Evolutionary conservation across 2,797 vertebrate genomes (phyloP).

Genomic region (Busarellus nigricollis): DNA sequence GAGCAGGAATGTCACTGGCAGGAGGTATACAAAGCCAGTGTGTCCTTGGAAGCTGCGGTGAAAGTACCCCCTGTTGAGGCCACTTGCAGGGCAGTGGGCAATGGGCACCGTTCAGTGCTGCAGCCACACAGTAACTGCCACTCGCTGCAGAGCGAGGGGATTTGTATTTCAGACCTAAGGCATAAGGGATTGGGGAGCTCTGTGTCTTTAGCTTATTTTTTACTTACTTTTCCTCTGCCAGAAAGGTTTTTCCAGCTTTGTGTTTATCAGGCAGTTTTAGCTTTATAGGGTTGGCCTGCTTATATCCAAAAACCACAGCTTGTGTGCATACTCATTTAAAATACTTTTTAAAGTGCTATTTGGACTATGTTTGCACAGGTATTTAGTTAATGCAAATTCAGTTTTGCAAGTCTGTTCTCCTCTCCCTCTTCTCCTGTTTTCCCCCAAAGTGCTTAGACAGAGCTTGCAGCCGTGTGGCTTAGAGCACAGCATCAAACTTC

Average conservation of each 20-base stretch:
- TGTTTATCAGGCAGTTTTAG: not conserved
- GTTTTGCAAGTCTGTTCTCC: not conserved
- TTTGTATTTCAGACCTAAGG: not conserved
- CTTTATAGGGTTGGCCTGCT: not conserved
- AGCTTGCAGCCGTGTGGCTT: not conserved
- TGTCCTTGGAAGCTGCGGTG: not conserved
- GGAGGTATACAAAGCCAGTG: not conserved
- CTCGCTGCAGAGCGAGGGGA: rapidly evolving
- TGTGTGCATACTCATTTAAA: not conserved
- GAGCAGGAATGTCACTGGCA: not conserved
- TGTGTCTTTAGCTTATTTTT: not conserved
- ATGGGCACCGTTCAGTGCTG: rapidly evolving
- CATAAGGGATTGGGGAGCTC: not conserved
- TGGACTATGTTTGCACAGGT: not conserved
- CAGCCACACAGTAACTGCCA: not conserved
- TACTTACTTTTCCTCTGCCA: not conserved
- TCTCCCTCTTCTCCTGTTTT: not conserved
- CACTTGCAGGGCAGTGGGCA: not conserved
- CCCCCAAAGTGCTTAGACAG: not conserved
- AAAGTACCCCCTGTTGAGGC: not conserved
- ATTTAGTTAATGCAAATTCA: not conserved
- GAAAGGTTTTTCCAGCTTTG: not conserved
- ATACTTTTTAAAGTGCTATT: not conserved
- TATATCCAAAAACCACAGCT: not conserved
- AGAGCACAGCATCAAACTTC: not conserved